phyloP scores from a whole-genome alignment of 2,888 invertebrate species.

The Platycheirus albimanus region DNA sequence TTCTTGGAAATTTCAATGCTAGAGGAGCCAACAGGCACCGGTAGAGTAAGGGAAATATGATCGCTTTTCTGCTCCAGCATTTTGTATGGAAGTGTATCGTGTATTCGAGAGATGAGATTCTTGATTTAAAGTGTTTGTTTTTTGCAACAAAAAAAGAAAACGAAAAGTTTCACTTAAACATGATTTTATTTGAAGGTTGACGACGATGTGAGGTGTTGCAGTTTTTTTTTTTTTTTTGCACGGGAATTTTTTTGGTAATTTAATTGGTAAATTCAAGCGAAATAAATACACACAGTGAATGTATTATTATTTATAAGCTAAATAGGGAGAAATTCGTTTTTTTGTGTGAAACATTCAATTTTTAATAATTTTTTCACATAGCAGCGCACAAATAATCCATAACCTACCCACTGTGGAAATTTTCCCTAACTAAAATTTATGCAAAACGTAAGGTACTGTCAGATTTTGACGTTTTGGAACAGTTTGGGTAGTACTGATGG shows the following conservation, averaged over 20 bases:
- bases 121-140: constrained; percentile 39
- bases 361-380: constrained; percentile 26
- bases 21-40: constrained; percentile 75
- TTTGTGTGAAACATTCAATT: constrained; percentile 48
- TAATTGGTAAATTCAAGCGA: not conserved
- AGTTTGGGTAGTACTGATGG: constrained; percentile 32
- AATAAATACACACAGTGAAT: not conserved
- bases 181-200: constrained; percentile 7
- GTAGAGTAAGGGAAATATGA: constrained; percentile 80
- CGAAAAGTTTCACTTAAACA: constrained; percentile 13
- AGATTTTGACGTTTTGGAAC: not conserved
- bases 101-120: not conserved
- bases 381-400: constrained; percentile 37
- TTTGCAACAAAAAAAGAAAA: constrained; percentile 7
- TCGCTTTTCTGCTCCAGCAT: constrained; percentile 78
- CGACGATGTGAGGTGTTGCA: not conserved
- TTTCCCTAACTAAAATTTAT: constrained; percentile 65
- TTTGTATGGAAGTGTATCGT: constrained; percentile 20
- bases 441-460: constrained; percentile 58
- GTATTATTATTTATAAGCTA: constrained; percentile 4
- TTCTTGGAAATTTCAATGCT: constrained; percentile 68
- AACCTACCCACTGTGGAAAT: constrained; percentile 44
- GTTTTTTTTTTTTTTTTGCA: not conserved
- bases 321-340: constrained; percentile 19
- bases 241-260: not conserved